A percentile compares a stretch with the other conserved stretches of the same genome.
These are phyloP conservation scores for Colaptes auratus DNA, from an alignment of 2,113 vertebrate species.

Conservation along the genomic window DNA sequence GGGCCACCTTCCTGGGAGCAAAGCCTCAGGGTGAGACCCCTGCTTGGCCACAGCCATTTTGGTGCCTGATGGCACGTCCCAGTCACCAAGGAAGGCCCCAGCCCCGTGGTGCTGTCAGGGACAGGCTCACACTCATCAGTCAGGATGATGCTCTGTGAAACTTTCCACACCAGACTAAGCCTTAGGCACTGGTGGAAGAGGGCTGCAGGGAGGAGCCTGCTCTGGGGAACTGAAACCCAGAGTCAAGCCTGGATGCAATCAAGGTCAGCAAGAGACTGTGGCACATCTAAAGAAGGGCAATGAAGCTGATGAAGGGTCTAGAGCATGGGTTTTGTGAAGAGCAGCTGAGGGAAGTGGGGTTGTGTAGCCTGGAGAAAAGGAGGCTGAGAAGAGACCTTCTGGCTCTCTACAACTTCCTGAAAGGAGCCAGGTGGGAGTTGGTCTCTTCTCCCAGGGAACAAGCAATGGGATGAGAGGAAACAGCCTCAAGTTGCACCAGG, in stretches of 20 bases:
- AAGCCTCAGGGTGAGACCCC: neutral
- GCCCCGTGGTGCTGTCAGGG: neutral
- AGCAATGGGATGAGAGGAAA: too few species aligned
- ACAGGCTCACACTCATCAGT: neutral
- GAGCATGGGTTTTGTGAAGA: too few species aligned
- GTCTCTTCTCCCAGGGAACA: neutral
- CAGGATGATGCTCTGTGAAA: neutral
- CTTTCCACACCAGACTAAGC: neutral
- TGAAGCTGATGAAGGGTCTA: too few species aligned
- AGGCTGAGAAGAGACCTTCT: too few species aligned
- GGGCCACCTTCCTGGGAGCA: neutral
- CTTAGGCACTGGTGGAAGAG: neutral
- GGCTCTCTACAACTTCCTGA: too few species aligned
- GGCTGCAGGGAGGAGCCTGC: neutral
- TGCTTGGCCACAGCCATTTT: accelerated
- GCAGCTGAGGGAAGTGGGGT: too few species aligned
- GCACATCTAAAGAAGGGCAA: neutral
- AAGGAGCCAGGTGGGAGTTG: neutral
- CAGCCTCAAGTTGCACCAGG: too few species aligned
- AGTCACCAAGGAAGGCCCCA: accelerated
- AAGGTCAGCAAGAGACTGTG: neutral
- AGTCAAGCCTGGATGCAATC: neutral
- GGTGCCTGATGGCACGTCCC: neutral
- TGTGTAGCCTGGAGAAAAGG: too few species aligned
- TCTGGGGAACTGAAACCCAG: neutral